Evolutionary conservation across 2,113 vertebrate species (phyloP).

Genomic region (Cephalopholis sonnerati): DNA sequence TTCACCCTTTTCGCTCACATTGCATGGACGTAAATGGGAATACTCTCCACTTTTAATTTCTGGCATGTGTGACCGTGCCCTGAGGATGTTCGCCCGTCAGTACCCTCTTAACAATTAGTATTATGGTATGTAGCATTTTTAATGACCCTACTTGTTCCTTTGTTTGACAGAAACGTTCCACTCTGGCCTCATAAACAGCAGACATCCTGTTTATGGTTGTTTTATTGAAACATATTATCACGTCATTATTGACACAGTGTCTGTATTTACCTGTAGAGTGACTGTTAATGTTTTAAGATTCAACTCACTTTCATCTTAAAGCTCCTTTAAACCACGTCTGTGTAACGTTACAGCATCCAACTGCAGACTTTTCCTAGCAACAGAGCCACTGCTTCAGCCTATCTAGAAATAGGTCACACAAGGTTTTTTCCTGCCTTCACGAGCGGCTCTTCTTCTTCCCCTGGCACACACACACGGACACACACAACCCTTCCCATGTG

Average conservation of each 20-base stretch:
- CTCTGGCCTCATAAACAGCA: not conserved
- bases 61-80: too few species aligned
- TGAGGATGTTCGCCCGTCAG: not conserved
- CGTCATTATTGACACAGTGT: conserved; percentile 5
- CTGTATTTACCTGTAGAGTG: not conserved
- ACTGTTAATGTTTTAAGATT: not conserved
- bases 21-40: too few species aligned
- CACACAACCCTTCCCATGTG: conserved; percentile 16
- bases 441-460: not conserved
- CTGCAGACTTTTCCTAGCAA: conserved; percentile 57
- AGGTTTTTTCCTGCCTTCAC: conserved; percentile 24
- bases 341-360: not conserved
- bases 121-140: not conserved
- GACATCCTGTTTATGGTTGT: not conserved
- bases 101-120: not conserved
- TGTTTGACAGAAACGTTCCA: conserved; percentile 1
- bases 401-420: conserved; percentile 76
- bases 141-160: not conserved
- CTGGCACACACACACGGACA: conserved; percentile 18
- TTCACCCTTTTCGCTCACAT: too few species aligned
- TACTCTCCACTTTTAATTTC: too few species aligned
- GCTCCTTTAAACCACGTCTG: not conserved
- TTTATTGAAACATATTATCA: not conserved
- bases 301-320: not conserved
- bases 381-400: conserved; percentile 43